Base-by-base conservation (phyloP, 2,888 invertebrate species). In the Xanthorhoe designata region DNA sequence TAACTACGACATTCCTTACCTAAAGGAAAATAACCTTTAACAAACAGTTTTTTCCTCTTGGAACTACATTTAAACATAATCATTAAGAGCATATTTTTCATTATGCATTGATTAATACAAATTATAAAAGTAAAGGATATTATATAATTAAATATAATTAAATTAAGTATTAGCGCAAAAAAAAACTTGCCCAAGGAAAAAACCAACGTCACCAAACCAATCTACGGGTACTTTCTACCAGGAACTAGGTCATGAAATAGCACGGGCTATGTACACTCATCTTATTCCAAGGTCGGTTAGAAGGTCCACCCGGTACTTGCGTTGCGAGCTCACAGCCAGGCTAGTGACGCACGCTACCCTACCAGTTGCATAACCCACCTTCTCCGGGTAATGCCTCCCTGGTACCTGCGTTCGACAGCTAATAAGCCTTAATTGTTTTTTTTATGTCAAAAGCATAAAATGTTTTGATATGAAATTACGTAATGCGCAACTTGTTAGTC, bases 361-460 rank as follows among this genome's bases (percentile, higher is more conserved):
- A 61, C 65, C 61, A 70, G 64, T 75, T 73, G 74, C 71, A 72
- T 74, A 75, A 76, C 72, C 35, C 69, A 70, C 70, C 73, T 47
- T 57, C 64, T 62, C 59, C 66, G 56, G 66, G 58, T 78, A 68
- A 78, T 88, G 75, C 64, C 73, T 64, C 69, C 84, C 86, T 85
- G 75, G 84, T 88, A 81, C 66, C 71, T 73, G 88, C 75, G 75
- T 59, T 75, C 74, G 86, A 86, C 87, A 84, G 78, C 76, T 79
- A 79, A 78, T 80, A 82, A 79, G 74, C 79, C 76, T 68, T 71
- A 65, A 61, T 69, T 64, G 68, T 73, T 65, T 50, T 69, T 71
- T 69, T 71, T 17, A 65, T 64, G 69, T 68, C 71, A 68, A 45
- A 51, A 64, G 60, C 71, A 13, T 9, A 38, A 38, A 64, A 38